phyloP scores from a whole-genome alignment of 2,113 vertebrate genomes.

The Nyctereutes procyonoides region DNA sequence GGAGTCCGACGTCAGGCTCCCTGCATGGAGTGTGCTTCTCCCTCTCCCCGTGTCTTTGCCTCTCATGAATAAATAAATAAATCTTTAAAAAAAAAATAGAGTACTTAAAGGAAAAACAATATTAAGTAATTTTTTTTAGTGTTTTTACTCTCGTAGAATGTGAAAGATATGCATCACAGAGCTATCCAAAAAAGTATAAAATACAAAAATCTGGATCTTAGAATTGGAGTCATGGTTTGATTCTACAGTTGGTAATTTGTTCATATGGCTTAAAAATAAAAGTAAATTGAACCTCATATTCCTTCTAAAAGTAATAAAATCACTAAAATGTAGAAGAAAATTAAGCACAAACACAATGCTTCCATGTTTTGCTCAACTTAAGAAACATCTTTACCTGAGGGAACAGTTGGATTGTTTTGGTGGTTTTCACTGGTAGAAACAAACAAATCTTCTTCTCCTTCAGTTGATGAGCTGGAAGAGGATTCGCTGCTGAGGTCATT shows the following conservation, averaged over 20 bases:
- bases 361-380: not conserved
- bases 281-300: not conserved
- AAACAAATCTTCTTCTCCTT: constrained; percentile 96
- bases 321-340: not conserved
- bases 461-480: constrained; percentile 95
- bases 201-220: not conserved
- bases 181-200: constrained; percentile 8
- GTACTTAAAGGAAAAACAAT: constrained; percentile 10
- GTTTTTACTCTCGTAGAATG: not conserved
- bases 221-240: not conserved
- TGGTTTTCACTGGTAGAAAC: constrained; percentile 94
- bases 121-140: not conserved
- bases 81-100: not conserved
- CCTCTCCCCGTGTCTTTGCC: no score
- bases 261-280: constrained; percentile 20
- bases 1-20: no score
- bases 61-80: no score
- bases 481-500: constrained; percentile 95
- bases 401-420: constrained; percentile 91
- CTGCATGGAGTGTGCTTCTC: no score
- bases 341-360: not conserved
- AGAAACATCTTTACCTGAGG: constrained; percentile 91
- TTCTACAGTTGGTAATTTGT: not conserved
- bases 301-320: not conserved
- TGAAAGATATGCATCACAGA: not conserved